Conservation (phyloP, 92 coral and sea anemone species). For the Porites cylindrica region DNA sequence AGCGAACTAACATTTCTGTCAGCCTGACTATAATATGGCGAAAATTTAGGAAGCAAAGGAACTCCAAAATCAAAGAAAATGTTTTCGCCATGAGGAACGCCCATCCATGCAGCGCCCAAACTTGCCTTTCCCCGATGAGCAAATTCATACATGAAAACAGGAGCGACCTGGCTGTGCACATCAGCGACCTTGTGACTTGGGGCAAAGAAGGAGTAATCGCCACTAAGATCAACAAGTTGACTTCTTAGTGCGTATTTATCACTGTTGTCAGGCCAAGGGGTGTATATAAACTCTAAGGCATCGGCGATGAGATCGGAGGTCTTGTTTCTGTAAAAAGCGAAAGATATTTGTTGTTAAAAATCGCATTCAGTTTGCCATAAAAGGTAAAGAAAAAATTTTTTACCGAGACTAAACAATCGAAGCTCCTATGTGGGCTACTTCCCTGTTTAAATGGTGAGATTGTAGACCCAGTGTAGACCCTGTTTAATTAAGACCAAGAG, state of each 20-base stretch:
- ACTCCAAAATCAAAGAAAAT: neutral
- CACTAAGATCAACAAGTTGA: conserved; percentile 44
- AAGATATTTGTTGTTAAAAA: no score
- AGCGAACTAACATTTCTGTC: conserved; percentile 54
- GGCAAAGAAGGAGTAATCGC: conserved; percentile 58
- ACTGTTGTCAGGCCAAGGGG: conserved; percentile 50
- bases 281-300: conserved; percentile 62
- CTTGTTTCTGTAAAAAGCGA: neutral
- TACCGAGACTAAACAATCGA: no score
- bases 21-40: neutral
- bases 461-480: no score
- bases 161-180: conserved; percentile 51
- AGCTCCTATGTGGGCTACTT: no score
- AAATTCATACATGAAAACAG: conserved; percentile 64
- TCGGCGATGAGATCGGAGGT: conserved; percentile 44
- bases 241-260: conserved; percentile 39
- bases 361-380: no score
- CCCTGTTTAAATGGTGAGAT: no score
- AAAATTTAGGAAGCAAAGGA: neutral
- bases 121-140: conserved; percentile 27
- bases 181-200: conserved; percentile 52
- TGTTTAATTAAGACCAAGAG: no score
- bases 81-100: conserved; percentile 15
- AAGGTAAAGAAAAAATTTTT: no score
- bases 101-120: conserved; percentile 24